Evolutionary conservation across 2,888 invertebrate species (phyloP).

Genomic region (Cosmorhoe ocellata): DNA sequence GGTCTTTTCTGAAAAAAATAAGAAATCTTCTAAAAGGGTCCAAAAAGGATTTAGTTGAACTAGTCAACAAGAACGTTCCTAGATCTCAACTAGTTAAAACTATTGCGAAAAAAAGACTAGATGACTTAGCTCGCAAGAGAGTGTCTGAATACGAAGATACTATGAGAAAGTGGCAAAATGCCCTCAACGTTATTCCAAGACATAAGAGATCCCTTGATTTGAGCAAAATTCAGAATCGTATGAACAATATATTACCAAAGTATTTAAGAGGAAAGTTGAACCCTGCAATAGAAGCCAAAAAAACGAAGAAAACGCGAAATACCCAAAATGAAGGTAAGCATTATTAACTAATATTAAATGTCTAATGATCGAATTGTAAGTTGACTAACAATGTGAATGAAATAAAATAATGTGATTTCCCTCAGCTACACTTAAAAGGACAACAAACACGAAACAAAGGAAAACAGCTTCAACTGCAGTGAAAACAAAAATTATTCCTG

Average conservation of each 20-base stretch:
- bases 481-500: not conserved
- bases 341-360: not conserved
- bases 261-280: constrained; percentile 59
- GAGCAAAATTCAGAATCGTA: constrained; percentile 39
- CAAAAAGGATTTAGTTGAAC: constrained; percentile 47
- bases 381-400: not conserved
- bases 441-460: not conserved
- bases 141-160: constrained; percentile 49
- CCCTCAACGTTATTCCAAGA: constrained; percentile 44
- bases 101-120: constrained; percentile 47
- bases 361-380: not conserved
- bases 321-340: constrained; percentile 5
- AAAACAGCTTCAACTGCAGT: not conserved
- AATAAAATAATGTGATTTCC: not conserved
- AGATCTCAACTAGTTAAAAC: constrained; percentile 50
- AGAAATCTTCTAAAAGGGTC: constrained; percentile 52
- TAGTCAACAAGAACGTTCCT: constrained; percentile 46
- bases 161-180: constrained; percentile 59
- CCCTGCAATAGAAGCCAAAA: constrained; percentile 40
- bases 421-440: constrained; percentile 1
- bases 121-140: constrained; percentile 44
- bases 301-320: constrained; percentile 30
- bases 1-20: constrained; percentile 55
- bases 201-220: constrained; percentile 46
- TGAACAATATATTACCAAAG: constrained; percentile 61